Base-by-base conservation (phyloP, 2,888 invertebrate genomes). In the Amorpha juglandis region DNA sequence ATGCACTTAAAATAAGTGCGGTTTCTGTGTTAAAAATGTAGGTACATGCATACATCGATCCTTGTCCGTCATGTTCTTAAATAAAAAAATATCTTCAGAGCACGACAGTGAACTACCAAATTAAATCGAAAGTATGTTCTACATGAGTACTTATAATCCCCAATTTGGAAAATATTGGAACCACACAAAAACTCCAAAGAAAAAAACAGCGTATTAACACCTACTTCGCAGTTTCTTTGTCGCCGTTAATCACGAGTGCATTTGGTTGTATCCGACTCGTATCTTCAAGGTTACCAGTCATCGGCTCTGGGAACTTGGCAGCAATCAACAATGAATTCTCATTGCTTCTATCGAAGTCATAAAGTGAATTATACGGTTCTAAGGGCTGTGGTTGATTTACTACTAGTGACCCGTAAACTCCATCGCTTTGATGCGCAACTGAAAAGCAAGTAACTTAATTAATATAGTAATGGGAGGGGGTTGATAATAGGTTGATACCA, bases 381-480 rank as follows among this genome's bases (percentile, higher is more conserved):
- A 88, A 70, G 0, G 87, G 89, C 42, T 88, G 87, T 0, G 94
- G 89, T 72, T 94, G 91, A 58, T 95, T 93, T 8, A 95, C 91
- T 2, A 95, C 86, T 11, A 95, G 73, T 0, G 94, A 82, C 0
- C 95, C 95, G 69, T 94, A 94, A 0, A 95, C 80, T 0, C 95
- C 95, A 69, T 95, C 95, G 65, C 92, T 91, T 74, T 95, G 94
- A 70, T 95, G 95, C 0, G 93, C 75, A 9, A 95, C 95, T 95
- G 84, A 38, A 87, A 85, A 67, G 55, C 47, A 68, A 68, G 19
- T 42, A 19, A 19, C 9, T 9, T 9, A 27, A 27, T 27, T 27
- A 27, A n/a, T n/a, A n/a, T n/a, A n/a, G n/a, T n/a, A n/a, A n/a
- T n/a, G n/a, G n/a, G n/a, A n/a, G n/a, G n/a, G n/a, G n/a, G n/a